These are phyloP conservation scores for Cataglyphis hispanica DNA, from an alignment of 1,140 invertebrate species.

Conservation along the genomic window DNA sequence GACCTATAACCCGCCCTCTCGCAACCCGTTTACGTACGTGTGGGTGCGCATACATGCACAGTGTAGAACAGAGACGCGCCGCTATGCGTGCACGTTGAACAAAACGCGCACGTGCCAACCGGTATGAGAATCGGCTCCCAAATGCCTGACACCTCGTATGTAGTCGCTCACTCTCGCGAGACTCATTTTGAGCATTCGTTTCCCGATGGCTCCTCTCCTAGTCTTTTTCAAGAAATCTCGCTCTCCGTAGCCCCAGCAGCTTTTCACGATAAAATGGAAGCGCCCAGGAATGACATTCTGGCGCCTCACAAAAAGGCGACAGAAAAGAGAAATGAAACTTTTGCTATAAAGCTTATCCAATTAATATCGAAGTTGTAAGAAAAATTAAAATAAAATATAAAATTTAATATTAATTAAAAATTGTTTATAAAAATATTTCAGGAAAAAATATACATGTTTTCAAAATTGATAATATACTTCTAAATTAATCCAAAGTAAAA, in stretches of 20 bases:
- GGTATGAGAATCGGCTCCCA: constrained; percentile 64
- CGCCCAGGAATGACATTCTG: constrained; percentile 9
- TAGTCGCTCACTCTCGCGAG: constrained; percentile 42
- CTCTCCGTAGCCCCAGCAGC: constrained; percentile 46
- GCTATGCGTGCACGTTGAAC: constrained; percentile 56
- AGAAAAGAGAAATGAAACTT: constrained; percentile 6
- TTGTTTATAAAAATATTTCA: constrained; percentile 1
- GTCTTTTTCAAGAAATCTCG: constrained; percentile 62
- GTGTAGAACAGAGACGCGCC: neutral
- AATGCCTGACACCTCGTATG: constrained; percentile 65
- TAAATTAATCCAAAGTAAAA: neutral
- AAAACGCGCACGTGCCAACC: constrained; percentile 63
- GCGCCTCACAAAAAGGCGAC: neutral
- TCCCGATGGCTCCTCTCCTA: constrained; percentile 39
- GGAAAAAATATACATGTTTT: neutral
- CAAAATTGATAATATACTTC: neutral
- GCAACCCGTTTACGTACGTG: neutral
- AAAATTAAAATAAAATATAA: neutral
- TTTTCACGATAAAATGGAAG: constrained; percentile 47
- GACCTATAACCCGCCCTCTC: constrained; percentile 44
- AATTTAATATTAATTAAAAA: neutral
- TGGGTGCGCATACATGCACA: neutral
- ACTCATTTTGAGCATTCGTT: constrained; percentile 67
- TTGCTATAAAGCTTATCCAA: neutral
- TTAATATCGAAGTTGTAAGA: neutral